These are phyloP conservation scores for Eulithis prunata DNA, from an alignment of 2,888 invertebrate genomes.

Conservation along the genomic window DNA sequence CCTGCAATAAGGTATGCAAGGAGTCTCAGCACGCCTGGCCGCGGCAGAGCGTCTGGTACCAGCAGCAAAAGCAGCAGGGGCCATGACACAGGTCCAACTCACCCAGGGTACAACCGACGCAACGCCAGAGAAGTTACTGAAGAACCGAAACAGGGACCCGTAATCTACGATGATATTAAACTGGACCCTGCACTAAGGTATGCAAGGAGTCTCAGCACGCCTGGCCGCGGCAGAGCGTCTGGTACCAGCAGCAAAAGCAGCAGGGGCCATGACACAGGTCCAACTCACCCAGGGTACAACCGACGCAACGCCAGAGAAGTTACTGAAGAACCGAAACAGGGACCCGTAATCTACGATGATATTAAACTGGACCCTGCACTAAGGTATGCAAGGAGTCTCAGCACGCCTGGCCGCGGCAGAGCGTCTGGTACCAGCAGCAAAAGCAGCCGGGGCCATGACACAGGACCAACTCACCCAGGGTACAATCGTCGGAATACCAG, in stretches of 20 bases:
- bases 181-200: conserved; percentile 28
- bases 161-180: conserved; percentile 22
- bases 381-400: conserved; percentile 2
- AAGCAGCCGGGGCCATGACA: conserved; percentile 21
- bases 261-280: conserved; percentile 50
- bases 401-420: conserved; percentile 1
- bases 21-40: conserved; percentile 46
- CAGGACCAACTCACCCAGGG: conserved; percentile 3
- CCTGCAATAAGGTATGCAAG: conserved; percentile 26
- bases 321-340: not conserved
- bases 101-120: conserved; percentile 59
- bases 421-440: not conserved
- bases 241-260: conserved; percentile 50
- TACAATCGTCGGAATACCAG: conserved; percentile 18
- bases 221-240: conserved; percentile 51
- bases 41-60: conserved; percentile 52
- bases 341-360: conserved; percentile 1
- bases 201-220: conserved; percentile 41
- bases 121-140: conserved; percentile 46
- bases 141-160: conserved; percentile 8
- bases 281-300: conserved; percentile 59
- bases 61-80: conserved; percentile 47
- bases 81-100: conserved; percentile 53
- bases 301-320: conserved; percentile 52
- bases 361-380: not conserved